Evolutionary conservation across 1,140 invertebrate species (phyloP).

Genomic region (Dermatophagoides farinae): DNA sequence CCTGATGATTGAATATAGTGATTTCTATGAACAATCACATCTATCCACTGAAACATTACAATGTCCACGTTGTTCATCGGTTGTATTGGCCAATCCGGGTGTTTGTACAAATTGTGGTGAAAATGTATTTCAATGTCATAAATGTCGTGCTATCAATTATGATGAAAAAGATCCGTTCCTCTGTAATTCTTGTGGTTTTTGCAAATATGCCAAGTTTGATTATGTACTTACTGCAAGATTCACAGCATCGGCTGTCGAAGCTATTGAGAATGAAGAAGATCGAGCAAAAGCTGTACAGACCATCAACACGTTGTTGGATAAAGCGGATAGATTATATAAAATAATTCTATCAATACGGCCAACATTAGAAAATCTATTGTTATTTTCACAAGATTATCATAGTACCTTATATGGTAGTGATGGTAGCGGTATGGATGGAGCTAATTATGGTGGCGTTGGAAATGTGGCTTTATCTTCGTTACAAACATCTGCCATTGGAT

Average conservation of each 20-base stretch:
- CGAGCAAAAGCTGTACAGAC: slow-evolving; percentile 75
- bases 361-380: slow-evolving; percentile 54
- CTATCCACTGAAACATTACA: slow-evolving; percentile 73
- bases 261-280: slow-evolving; percentile 90
- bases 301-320: slow-evolving; percentile 73
- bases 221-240: slow-evolving; percentile 66
- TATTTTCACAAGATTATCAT: slow-evolving; percentile 54
- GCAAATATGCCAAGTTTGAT: slow-evolving; percentile 99
- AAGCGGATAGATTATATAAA: slow-evolving; percentile 80
- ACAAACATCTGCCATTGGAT: background rate
- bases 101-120: slow-evolving; percentile 94
- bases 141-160: slow-evolving; percentile 74
- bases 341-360: slow-evolving; percentile 69
- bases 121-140: slow-evolving; percentile 82
- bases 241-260: slow-evolving; percentile 74
- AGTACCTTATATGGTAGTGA: slow-evolving; percentile 41
- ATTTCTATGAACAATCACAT: slow-evolving; percentile 76
- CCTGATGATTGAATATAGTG: slow-evolving; percentile 95
- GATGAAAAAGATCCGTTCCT: slow-evolving; percentile 97
- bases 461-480: background rate
- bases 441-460: background rate
- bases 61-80: slow-evolving; percentile 84
- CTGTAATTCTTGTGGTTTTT: slow-evolving; percentile 94
- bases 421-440: slow-evolving; percentile 18
- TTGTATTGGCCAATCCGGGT: slow-evolving; percentile 85